Evolutionary conservation across 2,888 invertebrate genomes (phyloP), one percentile per base, ranked within the genome.

Genomic region (Hanleya hanleyi): DNA sequence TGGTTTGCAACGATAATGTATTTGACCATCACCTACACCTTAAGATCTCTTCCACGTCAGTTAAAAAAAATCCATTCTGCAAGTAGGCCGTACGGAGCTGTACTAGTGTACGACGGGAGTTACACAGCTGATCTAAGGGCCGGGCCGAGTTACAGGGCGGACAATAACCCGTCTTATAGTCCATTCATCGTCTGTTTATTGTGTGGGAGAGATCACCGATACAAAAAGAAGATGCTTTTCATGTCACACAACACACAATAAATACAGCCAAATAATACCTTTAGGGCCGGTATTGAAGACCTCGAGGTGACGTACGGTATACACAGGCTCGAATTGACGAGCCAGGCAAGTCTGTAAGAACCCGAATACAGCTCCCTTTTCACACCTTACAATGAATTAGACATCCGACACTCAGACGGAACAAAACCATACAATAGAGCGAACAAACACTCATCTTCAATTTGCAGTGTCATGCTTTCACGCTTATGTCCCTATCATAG

Each of bases 211-310:
- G 57, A 22, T 51, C 15, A 22, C 12, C 7, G 26, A 57, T 57
- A 57, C 57, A 57, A 57, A 57, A 32, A 18, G n/a, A 22, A 4
- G 57, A 15, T 29, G 1, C 57, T 29, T 57, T 57, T 4, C 57
- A 29, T 57, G 57, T 57, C 57, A 57, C 57, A 4, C 57, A 57
- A 57, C 57, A 57, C 29, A 57, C 57, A 57, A 29, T 57, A 57
- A 29, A 57, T 26, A 1, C 57, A 57, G 57, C 57, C 32, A 26
- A 57, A 57, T 57, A 57, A 57, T 57, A 57, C 57, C 57, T 57
- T 57, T 57, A 29, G 57, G 57, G 29, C 57, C 32, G 22, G n/a
- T n/a, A n/a, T n/a, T n/a, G n/a, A n/a, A n/a, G n/a, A n/a, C n/a
- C n/a, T n/a, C n/a, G n/a, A n/a, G n/a, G n/a, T n/a, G n/a, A n/a